Evolutionary conservation across 2,888 invertebrate species (phyloP).

Genomic region (Diabrotica balteata): DNA sequence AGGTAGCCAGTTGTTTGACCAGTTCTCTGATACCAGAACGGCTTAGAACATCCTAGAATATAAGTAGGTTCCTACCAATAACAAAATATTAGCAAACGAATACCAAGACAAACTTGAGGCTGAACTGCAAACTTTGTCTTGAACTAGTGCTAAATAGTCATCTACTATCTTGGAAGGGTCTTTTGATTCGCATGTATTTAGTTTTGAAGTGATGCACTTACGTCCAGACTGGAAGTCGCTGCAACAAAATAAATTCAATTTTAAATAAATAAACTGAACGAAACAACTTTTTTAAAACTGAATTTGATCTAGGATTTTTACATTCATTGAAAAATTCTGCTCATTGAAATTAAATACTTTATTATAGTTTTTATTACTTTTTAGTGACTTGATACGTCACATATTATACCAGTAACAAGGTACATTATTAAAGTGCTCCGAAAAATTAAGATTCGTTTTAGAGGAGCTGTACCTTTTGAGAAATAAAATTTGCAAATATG

Average conservation of each 20-base stretch:
- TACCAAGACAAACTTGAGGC: slow-evolving; percentile 13
- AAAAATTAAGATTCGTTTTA: too few species aligned
- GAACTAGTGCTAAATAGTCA: slow-evolving; percentile 3
- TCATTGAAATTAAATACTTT: too few species aligned
- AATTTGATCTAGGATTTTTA: too few species aligned
- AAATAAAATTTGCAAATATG: too few species aligned
- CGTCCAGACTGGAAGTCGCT: slow-evolving; percentile 1
- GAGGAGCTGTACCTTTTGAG: too few species aligned
- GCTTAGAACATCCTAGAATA: slow-evolving; percentile 19
- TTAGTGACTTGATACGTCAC: too few species aligned
- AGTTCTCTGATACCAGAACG: neutral
- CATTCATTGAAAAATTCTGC: too few species aligned
- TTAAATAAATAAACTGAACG: too few species aligned
- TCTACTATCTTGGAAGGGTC: slow-evolving; percentile 6
- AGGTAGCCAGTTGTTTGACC: slow-evolving; percentile 8
- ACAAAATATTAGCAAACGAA: slow-evolving; percentile 10
- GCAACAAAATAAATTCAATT: slow-evolving; percentile 9
- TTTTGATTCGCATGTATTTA: neutral
- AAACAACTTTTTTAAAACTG: too few species aligned
- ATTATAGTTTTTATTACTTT: too few species aligned
- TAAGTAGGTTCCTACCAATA: slow-evolving; percentile 13
- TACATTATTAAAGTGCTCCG: too few species aligned
- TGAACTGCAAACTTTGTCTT: slow-evolving; percentile 8
- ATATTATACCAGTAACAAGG: too few species aligned
- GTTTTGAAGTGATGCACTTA: neutral